Evolutionary conservation across 2,113 vertebrate genomes (phyloP), one percentile per base, ranked within the genome.

Genomic region (Empidonax alnorum): DNA sequence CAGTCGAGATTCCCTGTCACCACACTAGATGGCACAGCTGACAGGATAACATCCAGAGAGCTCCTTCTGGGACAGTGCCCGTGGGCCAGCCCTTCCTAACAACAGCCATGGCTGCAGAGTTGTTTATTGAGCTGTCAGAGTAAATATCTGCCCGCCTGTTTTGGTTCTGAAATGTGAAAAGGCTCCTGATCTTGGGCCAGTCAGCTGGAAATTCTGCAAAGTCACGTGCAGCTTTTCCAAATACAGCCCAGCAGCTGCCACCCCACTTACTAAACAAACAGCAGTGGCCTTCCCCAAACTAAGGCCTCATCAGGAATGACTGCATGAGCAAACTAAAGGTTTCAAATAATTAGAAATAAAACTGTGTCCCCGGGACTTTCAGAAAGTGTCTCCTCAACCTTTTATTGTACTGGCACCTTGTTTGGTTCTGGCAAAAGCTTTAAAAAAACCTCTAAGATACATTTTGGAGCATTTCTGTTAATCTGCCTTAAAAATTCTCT

Each of bases 11-110:
- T 42, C 90, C 55, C 35, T 21, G 46, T 73, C 82, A 74, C 46
- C 87, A 66, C 87, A 31, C 87, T 62, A 95, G 94, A 47, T 72
- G 94, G 96, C 96, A 95, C n/a, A 85, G 71, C 17, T 39, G 80
- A 49, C 74, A 39, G 56, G 49, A 8, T 4, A 49, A 79, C 61
- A 41, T 20, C 18, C 67, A 52, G 56, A 61, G 41, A 53, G 44
- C 1, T 65, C 28, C 25, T 14, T 14, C 11, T 6, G 37, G 31
- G 47, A 35, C 9, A 16, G 50, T 3, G 39, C 23, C 41, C 1
- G 0, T 3, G 82, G 31, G 47, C 53, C 37, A 55, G 62, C 27
- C 27, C 68, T 73, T 61, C 63, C 21, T 2, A 13, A 6, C 25
- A 41, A 8, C 59, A 30, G 55, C 46, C 24, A 8, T 5, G n/a